Evolutionary conservation across 2,888 invertebrate genomes (phyloP).

Genomic region (Teinopalpus imperialis): DNA sequence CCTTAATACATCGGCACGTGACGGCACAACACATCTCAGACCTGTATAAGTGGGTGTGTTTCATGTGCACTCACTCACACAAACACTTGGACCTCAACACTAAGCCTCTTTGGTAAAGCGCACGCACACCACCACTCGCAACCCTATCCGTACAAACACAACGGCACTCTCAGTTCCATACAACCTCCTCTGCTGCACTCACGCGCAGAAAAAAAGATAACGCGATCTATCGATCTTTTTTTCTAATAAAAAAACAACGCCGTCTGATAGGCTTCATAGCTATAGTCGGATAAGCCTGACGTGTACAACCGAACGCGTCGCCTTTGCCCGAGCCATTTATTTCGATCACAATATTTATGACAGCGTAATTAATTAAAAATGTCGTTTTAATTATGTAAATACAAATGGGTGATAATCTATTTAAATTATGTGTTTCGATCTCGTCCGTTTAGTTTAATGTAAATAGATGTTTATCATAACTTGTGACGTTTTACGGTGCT

Average conservation of each 20-base stretch:
- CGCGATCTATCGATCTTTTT: conserved; percentile 80
- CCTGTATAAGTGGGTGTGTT: conserved; percentile 67
- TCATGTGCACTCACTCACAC: conserved; percentile 68
- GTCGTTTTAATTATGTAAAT: conserved; percentile 79
- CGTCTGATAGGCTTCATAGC: conserved; percentile 59
- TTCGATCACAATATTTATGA: conserved; percentile 71
- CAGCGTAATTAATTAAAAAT: conserved; percentile 74
- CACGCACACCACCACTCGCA: conserved; percentile 60
- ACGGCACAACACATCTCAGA: conserved; percentile 54
- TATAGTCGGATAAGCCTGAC: conserved; percentile 70
- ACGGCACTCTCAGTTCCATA: conserved; percentile 77
- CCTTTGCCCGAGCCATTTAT: conserved; percentile 51
- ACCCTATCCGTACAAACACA: conserved; percentile 70
- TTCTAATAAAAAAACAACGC: conserved; percentile 62
- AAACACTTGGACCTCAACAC: conserved; percentile 51
- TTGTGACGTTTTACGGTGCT: conserved; percentile 69
- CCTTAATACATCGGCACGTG: conserved; percentile 35
- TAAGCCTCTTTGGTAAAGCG: conserved; percentile 52
- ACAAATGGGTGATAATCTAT: conserved; percentile 75
- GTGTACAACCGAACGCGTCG: conserved; percentile 70
- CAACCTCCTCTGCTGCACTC: conserved; percentile 81
- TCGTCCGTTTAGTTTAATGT: conserved; percentile 71
- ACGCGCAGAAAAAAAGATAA: conserved; percentile 80
- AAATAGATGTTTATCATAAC: conserved; percentile 73
- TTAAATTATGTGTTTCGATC: conserved; percentile 71